These are phyloP conservation scores for Bucorvus abyssinicus DNA, from an alignment of 2,797 vertebrate species.

Conservation along the genomic window DNA sequence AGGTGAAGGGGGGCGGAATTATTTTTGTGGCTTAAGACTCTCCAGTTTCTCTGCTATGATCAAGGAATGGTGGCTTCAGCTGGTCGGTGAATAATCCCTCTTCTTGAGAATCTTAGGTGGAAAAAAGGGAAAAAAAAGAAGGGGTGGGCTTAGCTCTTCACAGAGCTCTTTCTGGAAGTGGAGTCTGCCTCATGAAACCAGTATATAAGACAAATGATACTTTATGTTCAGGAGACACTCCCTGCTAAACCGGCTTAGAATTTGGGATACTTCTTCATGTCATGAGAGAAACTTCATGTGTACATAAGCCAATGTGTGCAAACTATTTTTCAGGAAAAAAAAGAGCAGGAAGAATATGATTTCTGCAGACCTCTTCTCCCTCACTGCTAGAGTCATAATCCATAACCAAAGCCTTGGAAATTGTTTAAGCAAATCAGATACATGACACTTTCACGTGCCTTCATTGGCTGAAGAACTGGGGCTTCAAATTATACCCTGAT, in stretches of 20 bases:
- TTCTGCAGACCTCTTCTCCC: neutral
- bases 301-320: neutral
- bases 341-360: neutral
- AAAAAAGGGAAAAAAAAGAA: neutral
- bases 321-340: neutral
- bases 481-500: neutral
- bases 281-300: neutral
- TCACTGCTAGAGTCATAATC: neutral
- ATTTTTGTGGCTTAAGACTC: neutral
- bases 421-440: neutral
- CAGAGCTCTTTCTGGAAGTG: neutral
- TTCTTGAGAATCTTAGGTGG: neutral
- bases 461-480: neutral
- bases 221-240: neutral
- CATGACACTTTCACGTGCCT: conserved; percentile 21
- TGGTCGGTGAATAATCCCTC: neutral
- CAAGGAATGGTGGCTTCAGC: neutral
- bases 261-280: neutral
- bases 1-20: neutral
- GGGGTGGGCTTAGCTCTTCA: neutral
- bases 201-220: neutral
- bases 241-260: neutral
- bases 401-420: neutral
- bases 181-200: neutral
- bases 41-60: neutral